Base-by-base conservation (phyloP, 2,113 vertebrate species). In the Campylomormyrus tamandua region DNA sequence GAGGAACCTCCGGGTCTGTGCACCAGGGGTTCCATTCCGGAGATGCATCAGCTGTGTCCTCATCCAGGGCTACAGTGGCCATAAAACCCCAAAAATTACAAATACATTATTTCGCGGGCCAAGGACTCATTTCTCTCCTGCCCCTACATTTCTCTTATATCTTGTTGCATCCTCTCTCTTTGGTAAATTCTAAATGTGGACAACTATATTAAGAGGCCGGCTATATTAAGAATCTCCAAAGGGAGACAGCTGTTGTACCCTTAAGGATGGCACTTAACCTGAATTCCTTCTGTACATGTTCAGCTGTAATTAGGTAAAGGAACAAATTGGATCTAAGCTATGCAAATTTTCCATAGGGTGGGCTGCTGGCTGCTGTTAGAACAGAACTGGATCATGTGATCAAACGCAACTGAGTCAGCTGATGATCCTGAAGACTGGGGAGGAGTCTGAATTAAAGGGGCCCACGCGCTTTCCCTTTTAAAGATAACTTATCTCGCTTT, bases 211-310 rank as follows among this genome's bases (percentile, higher is more conserved):
- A 39, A 31, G 85, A 56, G n/a, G 11, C n/a, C 17, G 31, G 85
- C 85, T 86, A 86, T 86, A 50, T 86, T 49, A 49, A 50, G 48
- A 86, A 87, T 87, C 50, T 49, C 85, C 50, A 35, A 52, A 56
- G 50, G 53, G 85, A 87, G 24, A 19, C 85, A 50, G 50, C 27
- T 87, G 85, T 87, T 87, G 85, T 87, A 53, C 50, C 85, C 85
- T 53, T 87, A 87, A 87, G 50, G 50, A 56, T 9, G 48, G 50
- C 17, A 62, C 39, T 66, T 88, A 88, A 62, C 87, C 87, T 66
- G 56, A 88, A 66, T 88, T 62, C 7, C 56, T 88, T 39, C 87
- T 35, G 87, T 45, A 21, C 39, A 24, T 87, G 50, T 53, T 87
- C 85, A 35, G 31, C 85, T 53, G 50, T 10, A 87, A 19, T 87